Base-by-base conservation (phyloP, 2,797 vertebrate species). In the Orientallactaga sibirica region DNA sequence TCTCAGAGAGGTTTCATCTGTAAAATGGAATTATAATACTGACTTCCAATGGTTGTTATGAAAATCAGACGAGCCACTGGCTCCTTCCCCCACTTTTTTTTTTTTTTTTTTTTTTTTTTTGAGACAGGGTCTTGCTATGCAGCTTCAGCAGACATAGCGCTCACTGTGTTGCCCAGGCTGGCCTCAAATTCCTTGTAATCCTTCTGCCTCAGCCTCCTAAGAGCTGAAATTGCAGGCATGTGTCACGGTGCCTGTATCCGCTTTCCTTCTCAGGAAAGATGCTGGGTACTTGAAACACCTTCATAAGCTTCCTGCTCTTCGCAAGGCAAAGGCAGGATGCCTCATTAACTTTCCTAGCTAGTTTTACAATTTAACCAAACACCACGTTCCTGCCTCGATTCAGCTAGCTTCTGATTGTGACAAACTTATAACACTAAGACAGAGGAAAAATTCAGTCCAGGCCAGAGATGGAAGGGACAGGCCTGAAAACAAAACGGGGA, bases 311-410 rank as follows among this genome's bases (percentile, higher is more conserved):
- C 85, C 93, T 88, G 93, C 91, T 91, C 97, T 94, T 93, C 74
- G 4, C 93, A 96, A 97, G 85, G 97, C 94, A 91, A 94, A 97
- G 94, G 97, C 85, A 41, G 87, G 78, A 96, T 79, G 95, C 95
- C 94, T 97, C 96, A 96, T 97, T 96, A 96, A 98, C 95, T 97
- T 96, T 86, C 94, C 88, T 83, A 97, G 97, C 97, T 95, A 94
- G 96, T 97, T 98, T 97, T 97, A 98, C 95, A 96, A 97, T 96
- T 96, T 96, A 95, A 96, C 94, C 95, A 95, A 97, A 96, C 96
- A 96, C 97, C 96, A 74, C 96, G 97, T 84, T 92, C 70, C 88
- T 75, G 92, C 52, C 74, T 96, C 79, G 15, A 37, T 33, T 95
- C 93, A 91, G 95, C 71, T 87, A 68, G 90, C 80, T 78, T 94